Conservation (phyloP, 2,888 invertebrate genomes). For the Chorisops tibialis region DNA sequence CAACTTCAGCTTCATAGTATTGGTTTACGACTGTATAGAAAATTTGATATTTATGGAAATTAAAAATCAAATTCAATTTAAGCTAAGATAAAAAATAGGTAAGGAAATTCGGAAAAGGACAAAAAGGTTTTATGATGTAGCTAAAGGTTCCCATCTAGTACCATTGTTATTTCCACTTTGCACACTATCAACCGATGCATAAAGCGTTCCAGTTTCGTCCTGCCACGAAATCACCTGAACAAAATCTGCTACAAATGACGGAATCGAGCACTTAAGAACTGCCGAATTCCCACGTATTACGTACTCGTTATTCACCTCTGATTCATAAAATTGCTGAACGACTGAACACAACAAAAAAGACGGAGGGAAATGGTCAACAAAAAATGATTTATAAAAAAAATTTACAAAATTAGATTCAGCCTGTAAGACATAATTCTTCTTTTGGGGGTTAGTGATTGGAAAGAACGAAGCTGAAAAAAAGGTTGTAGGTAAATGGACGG, state of each 20-base stretch:
- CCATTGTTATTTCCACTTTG: constrained; percentile 35
- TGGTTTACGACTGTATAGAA: constrained; percentile 75
- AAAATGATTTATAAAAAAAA: background rate
- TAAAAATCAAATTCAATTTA: constrained; percentile 14
- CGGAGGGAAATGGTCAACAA: background rate
- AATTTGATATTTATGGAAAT: background rate
- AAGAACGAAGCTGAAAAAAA: too few species aligned
- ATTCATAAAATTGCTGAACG: constrained; percentile 68
- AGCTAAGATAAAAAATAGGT: constrained; percentile 2
- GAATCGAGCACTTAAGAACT: constrained; percentile 70
- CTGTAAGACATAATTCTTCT: background rate
- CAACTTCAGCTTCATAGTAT: constrained; percentile 83
- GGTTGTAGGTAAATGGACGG: too few species aligned
- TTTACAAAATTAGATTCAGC: background rate
- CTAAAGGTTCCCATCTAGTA: too few species aligned
- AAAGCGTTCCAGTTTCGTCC: constrained; percentile 55
- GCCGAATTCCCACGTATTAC: constrained; percentile 72
- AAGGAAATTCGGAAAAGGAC: background rate
- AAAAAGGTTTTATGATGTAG: background rate
- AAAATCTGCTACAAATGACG: constrained; percentile 71
- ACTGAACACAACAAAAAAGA: constrained; percentile 53
- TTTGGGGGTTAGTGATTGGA: background rate
- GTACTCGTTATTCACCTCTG: constrained; percentile 70
- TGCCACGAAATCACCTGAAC: constrained; percentile 69
- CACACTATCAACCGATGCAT: constrained; percentile 47